phyloP scores from a whole-genome alignment of 2,113 vertebrate species.

The Falco punctatus region DNA sequence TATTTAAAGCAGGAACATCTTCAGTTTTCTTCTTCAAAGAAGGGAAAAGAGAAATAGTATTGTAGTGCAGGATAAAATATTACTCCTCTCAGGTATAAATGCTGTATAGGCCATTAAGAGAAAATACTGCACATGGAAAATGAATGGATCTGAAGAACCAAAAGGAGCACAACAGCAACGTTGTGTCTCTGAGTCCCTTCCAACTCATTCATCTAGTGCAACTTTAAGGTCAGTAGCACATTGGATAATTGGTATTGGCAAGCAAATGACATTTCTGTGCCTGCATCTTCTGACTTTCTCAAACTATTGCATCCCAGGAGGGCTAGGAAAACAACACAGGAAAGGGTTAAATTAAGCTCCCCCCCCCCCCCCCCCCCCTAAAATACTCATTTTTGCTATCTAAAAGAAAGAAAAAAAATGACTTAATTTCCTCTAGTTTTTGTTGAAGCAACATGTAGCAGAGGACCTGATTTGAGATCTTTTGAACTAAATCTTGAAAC shows the following conservation, averaged over 20 bases:
- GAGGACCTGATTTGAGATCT: not conserved
- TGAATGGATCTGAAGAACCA: not conserved
- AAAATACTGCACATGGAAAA: not conserved
- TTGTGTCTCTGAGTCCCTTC: not conserved
- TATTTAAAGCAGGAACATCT: not conserved
- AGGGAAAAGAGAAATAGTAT: not conserved
- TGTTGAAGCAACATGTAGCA: not conserved
- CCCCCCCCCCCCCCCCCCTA: too few relatives aligned
- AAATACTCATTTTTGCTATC: not conserved
- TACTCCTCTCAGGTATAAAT: not conserved
- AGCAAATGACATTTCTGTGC: not conserved
- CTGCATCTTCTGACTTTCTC: not conserved
- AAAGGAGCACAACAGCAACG: not conserved
- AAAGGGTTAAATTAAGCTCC: not conserved
- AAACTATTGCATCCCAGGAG: not conserved
- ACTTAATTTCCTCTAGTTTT: not conserved
- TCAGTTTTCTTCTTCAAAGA: not conserved
- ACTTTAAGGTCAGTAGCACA: not conserved
- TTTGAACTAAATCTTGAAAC: not conserved
- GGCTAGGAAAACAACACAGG: not conserved
- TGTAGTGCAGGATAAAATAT: not conserved
- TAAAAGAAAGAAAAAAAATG: not conserved
- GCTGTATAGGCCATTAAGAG: not conserved
- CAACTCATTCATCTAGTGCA: not conserved
- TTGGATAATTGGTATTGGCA: not conserved